Evolutionary conservation across 2,888 invertebrate genomes (phyloP).

Genomic region (Malachius bipustulatus): DNA sequence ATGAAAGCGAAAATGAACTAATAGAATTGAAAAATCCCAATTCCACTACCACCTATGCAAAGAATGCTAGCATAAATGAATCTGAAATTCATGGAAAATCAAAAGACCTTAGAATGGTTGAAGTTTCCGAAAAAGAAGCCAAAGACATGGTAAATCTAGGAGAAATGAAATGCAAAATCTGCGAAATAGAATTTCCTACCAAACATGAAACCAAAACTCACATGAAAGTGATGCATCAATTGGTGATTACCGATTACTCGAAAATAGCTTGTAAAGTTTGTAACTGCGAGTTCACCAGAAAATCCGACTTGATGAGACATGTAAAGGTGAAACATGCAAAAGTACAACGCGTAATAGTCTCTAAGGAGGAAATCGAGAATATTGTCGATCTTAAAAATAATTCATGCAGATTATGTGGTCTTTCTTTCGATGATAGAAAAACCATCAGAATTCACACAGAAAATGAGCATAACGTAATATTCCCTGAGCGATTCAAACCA

Average conservation of each 20-base stretch:
- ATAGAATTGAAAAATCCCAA: background rate
- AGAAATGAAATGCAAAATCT: constrained; percentile 20
- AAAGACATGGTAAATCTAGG: constrained; percentile 26
- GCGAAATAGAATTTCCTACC: constrained; percentile 20
- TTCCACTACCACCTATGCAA: background rate
- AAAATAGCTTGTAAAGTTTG: constrained; percentile 32
- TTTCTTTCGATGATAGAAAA: too few species aligned
- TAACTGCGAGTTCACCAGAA: constrained; percentile 30
- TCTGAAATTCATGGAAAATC: background rate
- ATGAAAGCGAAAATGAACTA: background rate
- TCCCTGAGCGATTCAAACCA: too few species aligned
- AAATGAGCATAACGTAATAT: too few species aligned
- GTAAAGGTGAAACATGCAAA: constrained; percentile 23
- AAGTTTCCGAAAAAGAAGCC: constrained; percentile 19
- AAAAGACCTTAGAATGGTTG: background rate
- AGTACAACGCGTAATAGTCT: too few species aligned
- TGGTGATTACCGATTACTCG: too few species aligned
- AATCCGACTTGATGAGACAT: constrained; percentile 32
- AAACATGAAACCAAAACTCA: constrained; percentile 22
- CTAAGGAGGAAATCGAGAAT: too few species aligned
- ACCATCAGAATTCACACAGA: too few species aligned
- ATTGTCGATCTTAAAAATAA: too few species aligned
- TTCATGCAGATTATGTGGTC: too few species aligned
- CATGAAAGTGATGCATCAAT: constrained; percentile 20
- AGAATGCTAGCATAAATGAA: constrained; percentile 2